These are phyloP conservation scores for Indicator maculatus DNA, from an alignment of 2,113 vertebrate species.

Conservation along the genomic window DNA sequence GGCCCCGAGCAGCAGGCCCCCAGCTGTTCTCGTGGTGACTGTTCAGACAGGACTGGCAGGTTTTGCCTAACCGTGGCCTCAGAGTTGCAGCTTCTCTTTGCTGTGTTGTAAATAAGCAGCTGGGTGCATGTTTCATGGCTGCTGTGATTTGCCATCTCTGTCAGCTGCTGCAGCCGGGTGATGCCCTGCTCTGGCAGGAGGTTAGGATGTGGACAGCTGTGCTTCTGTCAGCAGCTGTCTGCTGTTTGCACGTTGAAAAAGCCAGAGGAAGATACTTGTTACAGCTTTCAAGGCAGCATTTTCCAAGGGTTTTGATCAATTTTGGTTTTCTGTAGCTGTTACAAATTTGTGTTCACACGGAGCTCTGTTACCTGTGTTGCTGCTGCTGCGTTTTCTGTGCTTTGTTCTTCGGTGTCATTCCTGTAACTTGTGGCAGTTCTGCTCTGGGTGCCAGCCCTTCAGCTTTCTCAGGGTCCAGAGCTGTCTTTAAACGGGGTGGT, in stretches of 20 bases:
- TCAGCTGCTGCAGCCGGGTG: neutral
- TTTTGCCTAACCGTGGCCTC: neutral
- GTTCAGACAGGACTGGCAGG: neutral
- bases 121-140: neutral
- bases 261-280: neutral
- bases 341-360: neutral
- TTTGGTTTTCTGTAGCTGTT: neutral
- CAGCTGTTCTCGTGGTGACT: neutral
- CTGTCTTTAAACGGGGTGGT: neutral
- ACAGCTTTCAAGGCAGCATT: neutral
- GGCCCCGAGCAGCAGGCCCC: neutral
- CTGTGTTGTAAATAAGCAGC: neutral
- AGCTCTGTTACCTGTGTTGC: neutral
- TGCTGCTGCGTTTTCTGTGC: neutral
- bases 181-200: neutral
- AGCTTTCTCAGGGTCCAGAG: neutral
- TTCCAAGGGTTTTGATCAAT: neutral
- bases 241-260: neutral
- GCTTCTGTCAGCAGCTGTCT: neutral
- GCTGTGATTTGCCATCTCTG: neutral
- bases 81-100: neutral
- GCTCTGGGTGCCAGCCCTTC: neutral
- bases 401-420: rapidly evolving
- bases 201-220: neutral
- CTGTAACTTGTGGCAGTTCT: neutral